phyloP scores from a whole-genome alignment of 2,888 invertebrate genomes.

The Sclerodermus sp. region DNA sequence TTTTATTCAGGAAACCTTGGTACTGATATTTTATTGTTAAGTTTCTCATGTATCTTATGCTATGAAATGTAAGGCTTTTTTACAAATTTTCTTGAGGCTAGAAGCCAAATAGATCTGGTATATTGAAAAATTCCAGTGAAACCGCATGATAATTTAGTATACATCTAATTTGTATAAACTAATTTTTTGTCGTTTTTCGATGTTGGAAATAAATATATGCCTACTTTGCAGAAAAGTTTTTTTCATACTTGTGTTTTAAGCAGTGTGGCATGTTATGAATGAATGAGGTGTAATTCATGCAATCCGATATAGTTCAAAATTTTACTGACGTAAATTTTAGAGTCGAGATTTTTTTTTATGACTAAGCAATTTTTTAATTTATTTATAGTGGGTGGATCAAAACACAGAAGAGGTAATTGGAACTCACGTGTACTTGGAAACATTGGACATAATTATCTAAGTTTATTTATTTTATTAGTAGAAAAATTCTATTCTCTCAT shows the following conservation, averaged over 20 bases:
- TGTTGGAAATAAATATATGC: conserved; percentile 45
- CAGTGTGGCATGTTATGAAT: conserved; percentile 12
- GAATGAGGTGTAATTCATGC: conserved; percentile 7
- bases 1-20: no score
- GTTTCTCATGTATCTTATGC: no score
- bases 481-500: neutral
- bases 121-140: neutral
- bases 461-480: conserved; percentile 13
- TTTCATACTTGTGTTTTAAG: neutral
- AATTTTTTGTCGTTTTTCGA: conserved; percentile 41
- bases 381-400: conserved; percentile 69
- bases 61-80: no score
- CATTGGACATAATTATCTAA: conserved; percentile 11
- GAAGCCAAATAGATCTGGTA: neutral
- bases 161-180: conserved; percentile 5
- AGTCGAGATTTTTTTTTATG: conserved; percentile 6
- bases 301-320: no score
- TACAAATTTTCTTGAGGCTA: no score
- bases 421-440: conserved; percentile 15
- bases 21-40: no score
- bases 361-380: conserved; percentile 18
- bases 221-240: conserved; percentile 19
- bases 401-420: conserved; percentile 68
- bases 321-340: neutral
- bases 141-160: neutral